These are phyloP conservation scores for Gerris lacustris DNA, from an alignment of 2,888 invertebrate species.

Conservation along the genomic window DNA sequence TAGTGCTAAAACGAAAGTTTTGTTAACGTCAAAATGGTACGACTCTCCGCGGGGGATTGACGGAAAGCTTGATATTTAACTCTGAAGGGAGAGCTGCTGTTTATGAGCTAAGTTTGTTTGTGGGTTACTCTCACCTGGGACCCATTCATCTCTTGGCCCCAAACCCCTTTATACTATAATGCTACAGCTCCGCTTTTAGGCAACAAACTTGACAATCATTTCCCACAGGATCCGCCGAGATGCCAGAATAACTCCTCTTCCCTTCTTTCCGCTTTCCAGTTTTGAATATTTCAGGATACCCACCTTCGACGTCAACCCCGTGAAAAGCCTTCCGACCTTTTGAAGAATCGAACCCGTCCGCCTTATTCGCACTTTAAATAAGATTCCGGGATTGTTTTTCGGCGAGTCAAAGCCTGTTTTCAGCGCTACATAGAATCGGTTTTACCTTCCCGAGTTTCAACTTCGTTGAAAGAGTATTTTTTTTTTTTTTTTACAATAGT, in stretches of 20 bases:
- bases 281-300: constrained; percentile 3
- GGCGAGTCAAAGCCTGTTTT: background rate
- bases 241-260: background rate
- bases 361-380: background rate
- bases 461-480: background rate
- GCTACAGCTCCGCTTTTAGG: constrained; percentile 1
- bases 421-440: background rate
- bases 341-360: background rate
- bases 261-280: background rate
- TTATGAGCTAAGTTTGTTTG: constrained; percentile 5
- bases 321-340: constrained; percentile 5
- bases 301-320: background rate
- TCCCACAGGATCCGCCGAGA: background rate
- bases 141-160: background rate
- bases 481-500: background rate
- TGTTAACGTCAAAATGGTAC: background rate
- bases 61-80: constrained; percentile 1
- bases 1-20: constrained; percentile 3
- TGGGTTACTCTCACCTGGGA: background rate
- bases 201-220: constrained; percentile 5
- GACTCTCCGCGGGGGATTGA: background rate
- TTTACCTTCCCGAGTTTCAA: background rate
- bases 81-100: background rate
- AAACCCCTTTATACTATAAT: background rate
- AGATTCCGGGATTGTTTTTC: background rate